Evolutionary conservation across 2,113 vertebrate genomes (phyloP).

Genomic region (Equus quagga): DNA sequence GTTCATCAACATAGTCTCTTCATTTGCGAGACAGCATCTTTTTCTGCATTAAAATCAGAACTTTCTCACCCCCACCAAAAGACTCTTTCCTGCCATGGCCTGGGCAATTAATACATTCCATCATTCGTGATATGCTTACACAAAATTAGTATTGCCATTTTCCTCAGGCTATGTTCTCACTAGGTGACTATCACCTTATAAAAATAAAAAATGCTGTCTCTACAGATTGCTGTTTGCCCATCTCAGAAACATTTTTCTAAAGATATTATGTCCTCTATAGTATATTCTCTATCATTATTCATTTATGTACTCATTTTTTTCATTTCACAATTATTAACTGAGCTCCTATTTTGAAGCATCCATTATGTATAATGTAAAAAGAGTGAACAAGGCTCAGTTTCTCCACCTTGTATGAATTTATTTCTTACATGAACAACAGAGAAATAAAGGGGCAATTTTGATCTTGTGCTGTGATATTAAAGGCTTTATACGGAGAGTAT

Average conservation of each 20-base stretch:
- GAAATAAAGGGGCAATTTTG: background rate
- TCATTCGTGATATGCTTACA: background rate
- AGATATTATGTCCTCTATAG: background rate
- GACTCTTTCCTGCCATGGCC: background rate
- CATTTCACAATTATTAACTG: background rate
- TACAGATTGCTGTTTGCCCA: background rate
- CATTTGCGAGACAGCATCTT: background rate
- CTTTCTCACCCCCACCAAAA: background rate
- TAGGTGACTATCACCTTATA: background rate
- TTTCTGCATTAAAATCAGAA: background rate
- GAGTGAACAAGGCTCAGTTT: background rate
- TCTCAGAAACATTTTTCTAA: slow-evolving; percentile 8
- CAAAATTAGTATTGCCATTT: background rate
- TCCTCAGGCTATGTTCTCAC: background rate
- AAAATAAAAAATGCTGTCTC: background rate
- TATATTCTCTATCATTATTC: background rate
- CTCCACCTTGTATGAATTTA: background rate
- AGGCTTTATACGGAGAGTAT: background rate
- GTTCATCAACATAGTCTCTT: background rate
- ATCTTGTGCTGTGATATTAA: background rate
- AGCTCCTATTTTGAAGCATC: background rate
- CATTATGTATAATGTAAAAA: background rate
- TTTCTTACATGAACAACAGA: background rate
- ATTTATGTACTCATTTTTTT: background rate
- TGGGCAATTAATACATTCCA: background rate